Evolutionary conservation across 2,888 invertebrate species (phyloP), one percentile per base, ranked within the genome.

Genomic region (Spialia ferax): DNA sequence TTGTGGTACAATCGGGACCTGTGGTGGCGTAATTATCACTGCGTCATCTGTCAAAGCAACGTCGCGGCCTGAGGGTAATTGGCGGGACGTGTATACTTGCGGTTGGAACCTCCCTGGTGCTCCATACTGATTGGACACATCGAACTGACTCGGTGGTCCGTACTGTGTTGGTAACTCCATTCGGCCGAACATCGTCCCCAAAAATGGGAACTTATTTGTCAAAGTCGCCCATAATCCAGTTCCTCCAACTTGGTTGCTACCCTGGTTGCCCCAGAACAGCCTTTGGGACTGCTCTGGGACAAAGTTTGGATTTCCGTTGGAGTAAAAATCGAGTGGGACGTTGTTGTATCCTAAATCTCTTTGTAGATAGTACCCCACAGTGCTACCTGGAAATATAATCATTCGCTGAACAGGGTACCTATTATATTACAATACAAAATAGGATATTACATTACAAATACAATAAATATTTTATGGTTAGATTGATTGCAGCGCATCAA

Each of bases 41-140:
- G 93, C 90, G 56, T 93, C 93, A 64, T 93, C 93, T 0, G 93
- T 93, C 26, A 93, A 72, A 0, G 82, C 89, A 8, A 93, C 89
- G 66, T 93, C 93, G 1, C 93, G 88, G 1, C 80, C 83, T 0
- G 82, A 79, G 1, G 89, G 83, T 45, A 85, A 84, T 69, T 83
- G 84, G 52, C 77, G 84, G 35, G 81, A 78, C 32, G 76, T 77
- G 54, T 74, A 71, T 29, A 63, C 75, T 54, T 80, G 79, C 5
- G 75, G 75, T 55, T 78, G 79, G 59, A 77, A 72, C 26, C 73
- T 72, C 18, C 69, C 73, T 5, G 74, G 75, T 20, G 69, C 50
- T 56, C 73, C 74, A 60, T 78, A 77, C 22, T 75, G 75, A 11
- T 69, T 68, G n/a, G 73, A 68, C 5, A 70, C 23, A 23, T 75